Conservation (phyloP, 2,797 vertebrate genomes). For the Carcharodon carcharias region DNA sequence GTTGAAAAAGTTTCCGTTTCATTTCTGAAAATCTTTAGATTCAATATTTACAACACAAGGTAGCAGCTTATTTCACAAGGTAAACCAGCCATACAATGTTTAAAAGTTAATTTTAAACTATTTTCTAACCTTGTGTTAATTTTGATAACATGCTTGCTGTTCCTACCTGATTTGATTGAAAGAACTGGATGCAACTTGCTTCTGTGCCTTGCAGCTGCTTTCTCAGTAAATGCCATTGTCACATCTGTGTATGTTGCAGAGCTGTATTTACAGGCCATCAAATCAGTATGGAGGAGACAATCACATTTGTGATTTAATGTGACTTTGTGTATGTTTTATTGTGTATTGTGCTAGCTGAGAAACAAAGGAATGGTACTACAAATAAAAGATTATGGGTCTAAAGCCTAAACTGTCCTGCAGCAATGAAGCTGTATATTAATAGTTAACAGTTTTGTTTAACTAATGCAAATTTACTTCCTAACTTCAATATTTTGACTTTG, state of each 20-base stretch:
- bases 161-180: not conserved
- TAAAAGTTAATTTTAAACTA: not conserved
- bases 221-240: not conserved
- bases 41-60: not conserved
- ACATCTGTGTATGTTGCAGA: not conserved
- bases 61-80: not conserved
- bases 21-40: not conserved
- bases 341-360: not conserved
- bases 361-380: not conserved
- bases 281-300: not conserved
- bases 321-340: not conserved
- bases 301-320: not conserved
- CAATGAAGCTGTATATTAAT: not conserved
- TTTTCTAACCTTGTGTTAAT: not conserved
- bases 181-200: not conserved
- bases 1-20: not conserved
- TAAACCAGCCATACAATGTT: not conserved
- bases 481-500: not conserved
- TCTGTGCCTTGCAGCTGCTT: not conserved
- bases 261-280: not conserved
- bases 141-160: not conserved
- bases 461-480: not conserved
- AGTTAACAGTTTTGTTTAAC: not conserved
- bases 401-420: not conserved
- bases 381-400: not conserved